Evolutionary conservation across 2,113 vertebrate genomes (phyloP), one percentile per base, ranked within the genome.

Genomic region (Tachysurus vachellii): DNA sequence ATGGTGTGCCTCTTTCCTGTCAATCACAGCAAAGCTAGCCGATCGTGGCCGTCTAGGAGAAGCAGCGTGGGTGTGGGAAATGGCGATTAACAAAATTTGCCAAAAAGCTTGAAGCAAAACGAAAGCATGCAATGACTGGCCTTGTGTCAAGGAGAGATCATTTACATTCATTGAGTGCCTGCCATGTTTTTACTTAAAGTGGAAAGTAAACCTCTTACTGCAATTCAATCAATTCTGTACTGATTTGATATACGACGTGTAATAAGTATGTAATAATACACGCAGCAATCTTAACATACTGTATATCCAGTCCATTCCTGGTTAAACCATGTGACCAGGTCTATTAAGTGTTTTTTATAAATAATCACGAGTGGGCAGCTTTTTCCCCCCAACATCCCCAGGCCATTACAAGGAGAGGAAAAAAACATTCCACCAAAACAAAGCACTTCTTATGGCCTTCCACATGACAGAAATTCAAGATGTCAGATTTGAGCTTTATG

Each of bases 131-230:
- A 19, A 2, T 47, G n/a, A 4, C 26, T 47, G 71, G 42, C 57
- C 56, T 23, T 77, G 56, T 70, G 77, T 70, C 57, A 89, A 89
- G 70, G 79, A 42, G 47, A 85, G 79, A 82, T 89, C 28, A 54
- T 59, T 54, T 61, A 71, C 47, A 84, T 87, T 53, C 80, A 61
- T 44, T 23, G 28, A 9, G 5, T 75, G 70, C 47, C 10, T 84
- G 31, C 2, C 5, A 61, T 85, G 21, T 84, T 73, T 31, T 84
- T n/a, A 36, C 31, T 53, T 7, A 23, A 83, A 54, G 11, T 2
- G 0, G 21, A 54, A 28, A 28, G 7, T 50, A n/a, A n/a, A 4
- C 13, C 21, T 76, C 11, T 7, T 31, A 31, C 21, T 50, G 47
- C 16, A 42, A 36, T 7, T 42, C 16, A 42, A 36, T 7, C 23